Evolutionary conservation across 2,888 invertebrate species (phyloP).

Genomic region (Timandra comae): DNA sequence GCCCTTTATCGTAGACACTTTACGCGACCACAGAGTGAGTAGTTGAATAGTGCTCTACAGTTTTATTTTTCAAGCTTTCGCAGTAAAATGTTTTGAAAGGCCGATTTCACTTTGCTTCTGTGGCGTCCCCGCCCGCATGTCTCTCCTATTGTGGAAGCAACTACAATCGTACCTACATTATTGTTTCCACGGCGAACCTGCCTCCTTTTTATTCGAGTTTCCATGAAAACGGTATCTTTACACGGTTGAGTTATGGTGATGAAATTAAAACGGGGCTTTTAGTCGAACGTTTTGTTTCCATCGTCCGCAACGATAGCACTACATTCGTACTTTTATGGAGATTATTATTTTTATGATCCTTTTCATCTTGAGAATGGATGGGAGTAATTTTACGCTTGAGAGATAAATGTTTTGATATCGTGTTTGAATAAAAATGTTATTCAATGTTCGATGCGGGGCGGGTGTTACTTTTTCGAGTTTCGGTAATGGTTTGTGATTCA

Average conservation of each 20-base stretch:
- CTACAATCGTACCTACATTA: slow-evolving; percentile 66
- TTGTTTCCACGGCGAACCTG: slow-evolving; percentile 65
- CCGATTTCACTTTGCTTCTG: slow-evolving; percentile 69
- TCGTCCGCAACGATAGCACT: slow-evolving; percentile 23
- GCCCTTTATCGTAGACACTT: slow-evolving; percentile 44
- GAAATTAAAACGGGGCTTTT: slow-evolving; percentile 66
- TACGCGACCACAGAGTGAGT: slow-evolving; percentile 42
- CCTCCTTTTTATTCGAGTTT: slow-evolving; percentile 62
- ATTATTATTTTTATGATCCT: slow-evolving; percentile 35
- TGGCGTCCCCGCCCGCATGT: slow-evolving; percentile 51
- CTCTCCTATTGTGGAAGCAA: slow-evolving; percentile 65
- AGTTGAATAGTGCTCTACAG: slow-evolving; percentile 52
- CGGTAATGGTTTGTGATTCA: background rate
- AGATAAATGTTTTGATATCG: slow-evolving; percentile 23
- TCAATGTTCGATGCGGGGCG: slow-evolving; percentile 14
- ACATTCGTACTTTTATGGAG: slow-evolving; percentile 32
- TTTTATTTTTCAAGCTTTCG: slow-evolving; percentile 62
- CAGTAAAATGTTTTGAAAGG: slow-evolving; percentile 74
- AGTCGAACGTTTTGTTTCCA: slow-evolving; percentile 47
- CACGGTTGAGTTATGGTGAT: slow-evolving; percentile 62
- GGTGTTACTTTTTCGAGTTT: slow-evolving; percentile 6
- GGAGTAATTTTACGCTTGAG: slow-evolving; percentile 22
- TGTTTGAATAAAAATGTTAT: slow-evolving; percentile 19
- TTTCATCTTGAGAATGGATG: slow-evolving; percentile 32
- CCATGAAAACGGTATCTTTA: slow-evolving; percentile 62